Evolutionary conservation across 2,113 vertebrate species (phyloP), one percentile per base, ranked within the genome.

Genomic region (Zosterops pallidus): DNA sequence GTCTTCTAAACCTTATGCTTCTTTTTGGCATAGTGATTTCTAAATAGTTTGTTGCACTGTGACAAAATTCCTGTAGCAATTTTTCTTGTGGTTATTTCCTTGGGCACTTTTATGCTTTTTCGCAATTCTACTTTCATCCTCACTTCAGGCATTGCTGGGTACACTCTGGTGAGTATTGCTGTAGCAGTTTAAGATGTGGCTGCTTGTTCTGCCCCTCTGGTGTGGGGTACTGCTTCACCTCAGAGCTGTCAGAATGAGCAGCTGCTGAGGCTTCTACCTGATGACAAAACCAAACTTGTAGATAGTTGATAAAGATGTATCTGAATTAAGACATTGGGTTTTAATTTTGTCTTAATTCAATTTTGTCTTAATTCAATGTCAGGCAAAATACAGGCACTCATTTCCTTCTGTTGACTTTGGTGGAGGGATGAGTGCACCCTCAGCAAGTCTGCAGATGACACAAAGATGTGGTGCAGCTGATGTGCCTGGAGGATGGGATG

Each of bases 381-480:
- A 62, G 37, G 44, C 63, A 85, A 78, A 91, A 71, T 12, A 20
- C 10, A 72, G 59, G 47, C 16, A 57, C 2, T 0, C 4, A 0
- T 86, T 88, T 79, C 42, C 53, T 90, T 83, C 75, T 77, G 79
- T 67, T 94, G 92, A 49, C 77, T 93, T 64, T 69, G 78, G 22
- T 42, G 6, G 57, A 71, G 46, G 68, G 35, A 6, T 49, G 20
- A 55, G 53, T 41, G 35, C 55, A 62, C 35, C 47, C 63, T 76
- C 55, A 62, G n/a, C 55, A 69, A 62, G 35, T 49, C 13, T 63
- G 35, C 49, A 63, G 31, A 20, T 49, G 49, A 70, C 55, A 82
- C 41, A 23, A 49, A 49, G 41, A n/a, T 49, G 55, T 62, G 25
- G 25, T 70, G 31, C 25, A 23, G 63, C 16, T 69, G 63, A 35